Evolutionary conservation across 2,113 vertebrate species (phyloP), one percentile per base, ranked within the genome.

Genomic region (Phylloscopus trochilus): DNA sequence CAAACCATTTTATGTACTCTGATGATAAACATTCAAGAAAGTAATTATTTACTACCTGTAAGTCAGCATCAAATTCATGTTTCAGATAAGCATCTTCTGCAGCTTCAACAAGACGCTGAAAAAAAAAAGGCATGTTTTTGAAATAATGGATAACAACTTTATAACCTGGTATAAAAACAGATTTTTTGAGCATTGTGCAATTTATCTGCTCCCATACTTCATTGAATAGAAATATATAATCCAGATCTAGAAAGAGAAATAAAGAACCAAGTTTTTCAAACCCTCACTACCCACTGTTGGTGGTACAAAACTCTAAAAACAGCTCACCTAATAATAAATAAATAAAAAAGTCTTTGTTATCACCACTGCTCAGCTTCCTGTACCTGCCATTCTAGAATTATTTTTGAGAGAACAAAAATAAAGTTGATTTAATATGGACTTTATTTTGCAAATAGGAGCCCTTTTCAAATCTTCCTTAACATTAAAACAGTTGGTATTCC

Each of bases 21-120:
- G 9, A 75, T 39, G 6, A 62, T 15, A 89, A 87, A 68, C 58
- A 46, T 35, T 52, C 22, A 43, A 84, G 30, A 52, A 93, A 73
- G 31, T 16, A 56, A 86, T 55, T 75, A 67, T 49, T 95, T 67
- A 47, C 98, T 98, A 99, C 99, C 99, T 99, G 99, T 37, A 99
- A 97, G 87, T 99, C 97, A 83, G 99, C 99, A 94, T 99, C 98
- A 92, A 99, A 99, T 68, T 99, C 98, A 5, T 99, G 99, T 92
- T 99, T 99, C 82, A 99, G 97, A 72, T 99, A 99, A 59, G 99
- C 99, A 86, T 99, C 99, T 94, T 99, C 99, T 76, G 99, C 99
- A 64, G 99, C 99, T 93, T 99, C 99, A 28, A 99, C 99, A 52
- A 99, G 98, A 63, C 99, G 98, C 99, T 99, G 68, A 4, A 91